phyloP scores from a whole-genome alignment of 2,888 invertebrate genomes.

The Polymixis lichenea region DNA sequence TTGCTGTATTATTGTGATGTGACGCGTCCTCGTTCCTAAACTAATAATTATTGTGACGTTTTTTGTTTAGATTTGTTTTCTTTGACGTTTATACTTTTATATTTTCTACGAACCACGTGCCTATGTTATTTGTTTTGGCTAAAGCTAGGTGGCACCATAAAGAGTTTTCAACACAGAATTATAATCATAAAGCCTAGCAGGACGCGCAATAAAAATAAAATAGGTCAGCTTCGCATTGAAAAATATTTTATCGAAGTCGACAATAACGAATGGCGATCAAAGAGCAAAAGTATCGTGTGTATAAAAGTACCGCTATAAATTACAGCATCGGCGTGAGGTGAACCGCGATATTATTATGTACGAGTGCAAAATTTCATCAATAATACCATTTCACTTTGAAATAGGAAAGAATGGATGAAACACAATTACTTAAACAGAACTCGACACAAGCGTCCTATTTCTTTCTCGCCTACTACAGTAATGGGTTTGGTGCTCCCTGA shows the following conservation, averaged over 20 bases:
- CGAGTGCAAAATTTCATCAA: conserved; percentile 71
- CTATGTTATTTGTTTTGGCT: conserved; percentile 22
- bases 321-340: conserved; percentile 33
- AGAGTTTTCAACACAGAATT: conserved; percentile 2
- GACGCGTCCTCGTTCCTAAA: conserved; percentile 19
- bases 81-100: conserved; percentile 9
- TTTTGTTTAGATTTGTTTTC: conserved; percentile 24
- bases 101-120: conserved; percentile 5
- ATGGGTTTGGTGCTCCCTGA: conserved; percentile 84
- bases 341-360: conserved; percentile 59
- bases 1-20: conserved; percentile 35
- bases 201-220: conserved; percentile 40
- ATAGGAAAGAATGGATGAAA: conserved; percentile 84
- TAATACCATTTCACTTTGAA: conserved; percentile 75
- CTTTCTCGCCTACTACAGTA: conserved; percentile 88
- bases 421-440: conserved; percentile 88
- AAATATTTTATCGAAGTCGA: conserved; percentile 38
- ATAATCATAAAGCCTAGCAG: neutral
- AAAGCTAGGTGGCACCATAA: neutral
- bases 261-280: conserved; percentile 39
- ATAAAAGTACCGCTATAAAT: conserved; percentile 48
- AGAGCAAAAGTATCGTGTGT: conserved; percentile 50
- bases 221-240: conserved; percentile 37
- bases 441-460: conserved; percentile 87
- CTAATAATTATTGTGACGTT: conserved; percentile 24